Conservation (phyloP, 2,888 invertebrate species). For the Leucophenga maculata region DNA sequence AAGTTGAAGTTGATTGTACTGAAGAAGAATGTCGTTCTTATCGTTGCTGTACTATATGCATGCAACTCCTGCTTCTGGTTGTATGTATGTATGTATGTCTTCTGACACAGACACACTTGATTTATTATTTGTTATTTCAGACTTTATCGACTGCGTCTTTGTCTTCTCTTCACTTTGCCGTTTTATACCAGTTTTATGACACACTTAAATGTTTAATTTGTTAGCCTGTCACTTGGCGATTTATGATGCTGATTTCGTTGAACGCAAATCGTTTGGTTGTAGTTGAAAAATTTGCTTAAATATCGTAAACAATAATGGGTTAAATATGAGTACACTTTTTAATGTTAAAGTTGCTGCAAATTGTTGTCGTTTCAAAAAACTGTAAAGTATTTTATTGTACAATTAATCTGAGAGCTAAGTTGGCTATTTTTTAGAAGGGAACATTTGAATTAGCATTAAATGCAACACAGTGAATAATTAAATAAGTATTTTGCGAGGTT, state of each 20-base stretch:
- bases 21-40: background rate
- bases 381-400: no score
- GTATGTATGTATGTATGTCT: no score
- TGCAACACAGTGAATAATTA: no score
- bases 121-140: slow-evolving; percentile 10
- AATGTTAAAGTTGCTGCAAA: no score
- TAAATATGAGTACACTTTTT: background rate
- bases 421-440: no score
- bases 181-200: slow-evolving; percentile 21
- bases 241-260: background rate
- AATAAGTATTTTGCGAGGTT: no score
- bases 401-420: no score
- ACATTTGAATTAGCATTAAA: no score
- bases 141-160: slow-evolving; percentile 5
- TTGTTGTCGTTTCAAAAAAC: no score
- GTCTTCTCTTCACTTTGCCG: slow-evolving; percentile 37
- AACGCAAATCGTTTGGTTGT: background rate
- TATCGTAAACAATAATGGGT: slow-evolving; percentile 5
- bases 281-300: background rate
- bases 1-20: no score
- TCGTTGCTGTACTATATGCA: background rate
- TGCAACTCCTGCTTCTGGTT: no score
- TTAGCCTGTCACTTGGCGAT: background rate
- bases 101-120: background rate
- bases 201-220: slow-evolving; percentile 11